Evolutionary conservation across 1,140 invertebrate genomes (phyloP).

Genomic region (Marisa cornuarietis): DNA sequence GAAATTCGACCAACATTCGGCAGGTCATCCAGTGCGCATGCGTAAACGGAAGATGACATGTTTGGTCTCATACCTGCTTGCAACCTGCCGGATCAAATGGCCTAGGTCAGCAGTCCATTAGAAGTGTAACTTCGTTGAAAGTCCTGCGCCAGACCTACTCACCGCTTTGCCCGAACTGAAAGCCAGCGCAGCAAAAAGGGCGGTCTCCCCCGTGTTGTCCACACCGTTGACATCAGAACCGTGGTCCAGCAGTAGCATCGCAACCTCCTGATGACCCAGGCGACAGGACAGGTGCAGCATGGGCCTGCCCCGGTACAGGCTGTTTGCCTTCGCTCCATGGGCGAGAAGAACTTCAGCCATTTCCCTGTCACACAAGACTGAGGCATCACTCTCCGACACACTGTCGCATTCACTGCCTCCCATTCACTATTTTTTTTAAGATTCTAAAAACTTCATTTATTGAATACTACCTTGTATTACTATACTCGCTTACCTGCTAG

Average conservation of each 20-base stretch:
- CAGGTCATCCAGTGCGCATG: too few relatives aligned
- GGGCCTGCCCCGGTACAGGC: constrained; percentile 3
- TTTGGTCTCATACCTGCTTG: too few relatives aligned
- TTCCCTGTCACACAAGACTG: neutral
- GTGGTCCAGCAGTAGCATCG: constrained; percentile 1
- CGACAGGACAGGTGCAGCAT: constrained; percentile 11
- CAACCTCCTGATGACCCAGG: constrained; percentile 2
- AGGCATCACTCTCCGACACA: neutral
- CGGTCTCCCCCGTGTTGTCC: constrained; percentile 18
- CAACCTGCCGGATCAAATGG: too few relatives aligned
- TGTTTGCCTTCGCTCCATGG: neutral
- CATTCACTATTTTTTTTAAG: too few relatives aligned
- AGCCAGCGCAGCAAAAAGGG: constrained; percentile 14
- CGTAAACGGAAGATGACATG: too few relatives aligned
- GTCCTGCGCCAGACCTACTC: too few relatives aligned
- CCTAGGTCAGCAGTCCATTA: too few relatives aligned
- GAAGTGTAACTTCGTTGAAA: too few relatives aligned
- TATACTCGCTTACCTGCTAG: too few relatives aligned
- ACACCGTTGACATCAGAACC: constrained; percentile 7
- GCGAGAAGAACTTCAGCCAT: neutral
- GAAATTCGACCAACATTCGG: too few relatives aligned
- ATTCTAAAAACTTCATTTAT: too few relatives aligned
- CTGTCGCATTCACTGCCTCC: neutral
- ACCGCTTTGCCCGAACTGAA: neutral
- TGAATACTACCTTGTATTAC: too few relatives aligned